A percentile compares a stretch with the other conserved stretches of the same genome.
Evolutionary conservation across 2,113 vertebrate genomes (phyloP).

Genomic region (Eulemur rufifrons): DNA sequence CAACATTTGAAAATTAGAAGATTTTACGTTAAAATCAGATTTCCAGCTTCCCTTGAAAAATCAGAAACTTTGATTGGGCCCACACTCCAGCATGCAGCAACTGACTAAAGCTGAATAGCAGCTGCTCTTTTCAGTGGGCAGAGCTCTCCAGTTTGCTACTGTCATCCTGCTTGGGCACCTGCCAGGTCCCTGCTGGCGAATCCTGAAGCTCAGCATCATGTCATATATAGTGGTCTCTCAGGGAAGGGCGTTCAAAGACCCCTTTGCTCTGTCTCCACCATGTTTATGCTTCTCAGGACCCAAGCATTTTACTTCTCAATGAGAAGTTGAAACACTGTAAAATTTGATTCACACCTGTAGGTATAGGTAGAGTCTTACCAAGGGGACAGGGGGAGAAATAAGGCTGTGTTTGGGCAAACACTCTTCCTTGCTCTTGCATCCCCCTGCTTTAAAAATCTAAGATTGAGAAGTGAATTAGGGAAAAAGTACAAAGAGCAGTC

Average conservation of each 20-base stretch:
- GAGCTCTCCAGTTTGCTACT: rapidly evolving
- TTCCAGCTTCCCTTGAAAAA: neutral
- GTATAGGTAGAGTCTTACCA: neutral
- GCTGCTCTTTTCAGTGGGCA: neutral
- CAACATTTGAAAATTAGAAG: neutral
- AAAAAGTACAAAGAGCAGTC: neutral
- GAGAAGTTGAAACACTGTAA: neutral
- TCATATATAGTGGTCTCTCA: rapidly evolving
- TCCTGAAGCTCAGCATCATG: neutral
- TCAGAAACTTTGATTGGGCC: neutral
- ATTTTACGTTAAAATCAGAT: neutral
- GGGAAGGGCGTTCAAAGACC: neutral
- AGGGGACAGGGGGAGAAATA: neutral
- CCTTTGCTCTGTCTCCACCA: neutral
- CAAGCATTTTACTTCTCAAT: neutral
- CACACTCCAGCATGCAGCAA: neutral
- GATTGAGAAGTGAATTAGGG: neutral
- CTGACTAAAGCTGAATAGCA: too few species aligned
- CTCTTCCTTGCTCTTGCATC: neutral
- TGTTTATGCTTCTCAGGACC: neutral
- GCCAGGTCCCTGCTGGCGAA: neutral
- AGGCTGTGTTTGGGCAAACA: neutral
- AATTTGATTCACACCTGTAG: neutral
- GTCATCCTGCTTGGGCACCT: neutral
- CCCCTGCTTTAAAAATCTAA: neutral